Conservation (phyloP, 2,888 invertebrate genomes). For the Caenorhabditis panamensis region DNA sequence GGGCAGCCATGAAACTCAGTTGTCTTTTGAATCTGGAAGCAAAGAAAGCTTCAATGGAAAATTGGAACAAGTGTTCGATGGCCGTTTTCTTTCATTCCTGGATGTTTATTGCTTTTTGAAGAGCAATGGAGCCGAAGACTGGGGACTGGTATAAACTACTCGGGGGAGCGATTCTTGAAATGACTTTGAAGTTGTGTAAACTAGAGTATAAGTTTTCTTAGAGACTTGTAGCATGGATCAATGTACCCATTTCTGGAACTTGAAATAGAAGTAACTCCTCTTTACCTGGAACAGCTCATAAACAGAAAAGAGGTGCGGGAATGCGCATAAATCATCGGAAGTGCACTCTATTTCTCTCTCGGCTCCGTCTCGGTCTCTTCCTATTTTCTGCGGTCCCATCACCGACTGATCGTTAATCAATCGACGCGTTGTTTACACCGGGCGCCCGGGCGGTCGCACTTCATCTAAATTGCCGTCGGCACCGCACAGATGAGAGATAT, state of each 20-base stretch:
- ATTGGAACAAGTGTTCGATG: conserved; percentile 6
- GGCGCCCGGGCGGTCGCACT: conserved; percentile 24
- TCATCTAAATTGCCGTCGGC: conserved; percentile 1
- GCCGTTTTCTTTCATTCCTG: too few species aligned
- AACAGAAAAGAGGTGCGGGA: neutral
- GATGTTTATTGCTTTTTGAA: conserved; percentile 10
- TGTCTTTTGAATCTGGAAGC: conserved; percentile 10
- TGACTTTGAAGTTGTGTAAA: neutral
- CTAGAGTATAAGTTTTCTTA: neutral
- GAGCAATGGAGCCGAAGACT: neutral
- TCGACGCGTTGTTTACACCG: conserved; percentile 37
- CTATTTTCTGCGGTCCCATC: conserved; percentile 21
- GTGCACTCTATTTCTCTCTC: conserved; percentile 13
- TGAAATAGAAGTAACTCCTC: neutral
- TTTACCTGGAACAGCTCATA: neutral
- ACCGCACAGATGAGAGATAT: neutral
- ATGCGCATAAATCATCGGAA: conserved; percentile 20
- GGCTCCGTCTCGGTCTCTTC: conserved; percentile 10
- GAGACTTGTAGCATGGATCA: neutral
- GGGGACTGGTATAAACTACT: neutral
- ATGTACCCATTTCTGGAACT: neutral
- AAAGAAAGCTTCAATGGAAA: neutral
- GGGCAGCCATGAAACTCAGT: conserved; percentile 23
- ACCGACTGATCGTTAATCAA: conserved; percentile 55
- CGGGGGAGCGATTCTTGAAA: neutral